Conservation (phyloP, 1,140 invertebrate species). For the Bilobella aurantiaca region DNA sequence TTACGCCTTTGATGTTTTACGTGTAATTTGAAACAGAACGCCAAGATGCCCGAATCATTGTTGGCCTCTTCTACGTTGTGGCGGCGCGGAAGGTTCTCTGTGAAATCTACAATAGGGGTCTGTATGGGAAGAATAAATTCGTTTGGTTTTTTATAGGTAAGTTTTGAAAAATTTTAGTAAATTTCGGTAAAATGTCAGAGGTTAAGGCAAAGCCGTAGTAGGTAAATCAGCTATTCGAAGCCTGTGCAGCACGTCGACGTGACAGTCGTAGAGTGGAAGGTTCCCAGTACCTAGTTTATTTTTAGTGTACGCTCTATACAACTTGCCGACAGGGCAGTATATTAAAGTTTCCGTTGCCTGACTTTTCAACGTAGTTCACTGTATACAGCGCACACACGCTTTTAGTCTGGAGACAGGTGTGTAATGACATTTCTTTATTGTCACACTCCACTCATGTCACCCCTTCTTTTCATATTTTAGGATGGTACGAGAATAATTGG, state of each 20-base stretch:
- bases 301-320: no score
- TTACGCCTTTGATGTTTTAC: background rate
- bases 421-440: background rate
- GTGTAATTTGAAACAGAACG: constrained; percentile 36
- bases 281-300: no score
- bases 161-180: no score
- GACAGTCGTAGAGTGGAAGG: no score
- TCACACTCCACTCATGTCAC: background rate
- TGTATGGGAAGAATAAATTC: constrained; percentile 92
- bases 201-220: no score
- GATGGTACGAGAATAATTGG: constrained; percentile 99
- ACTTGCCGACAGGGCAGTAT: no score
- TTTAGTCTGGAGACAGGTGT: constrained; percentile 5
- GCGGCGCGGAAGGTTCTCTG: constrained; percentile 91
- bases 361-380: background rate
- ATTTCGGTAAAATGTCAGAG: constrained; percentile 29
- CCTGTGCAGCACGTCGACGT: no score
- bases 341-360: background rate
- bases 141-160: constrained; percentile 99
- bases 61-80: constrained; percentile 95
- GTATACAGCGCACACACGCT: no score
- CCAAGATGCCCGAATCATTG: constrained; percentile 92
- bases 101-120: constrained; percentile 86
- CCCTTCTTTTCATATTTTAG: constrained; percentile 40
- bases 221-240: no score